A percentile compares a stretch with the other conserved stretches of the same genome.
Conservation (phyloP, 2,888 invertebrate species). For the Tenthredo mesomela region DNA sequence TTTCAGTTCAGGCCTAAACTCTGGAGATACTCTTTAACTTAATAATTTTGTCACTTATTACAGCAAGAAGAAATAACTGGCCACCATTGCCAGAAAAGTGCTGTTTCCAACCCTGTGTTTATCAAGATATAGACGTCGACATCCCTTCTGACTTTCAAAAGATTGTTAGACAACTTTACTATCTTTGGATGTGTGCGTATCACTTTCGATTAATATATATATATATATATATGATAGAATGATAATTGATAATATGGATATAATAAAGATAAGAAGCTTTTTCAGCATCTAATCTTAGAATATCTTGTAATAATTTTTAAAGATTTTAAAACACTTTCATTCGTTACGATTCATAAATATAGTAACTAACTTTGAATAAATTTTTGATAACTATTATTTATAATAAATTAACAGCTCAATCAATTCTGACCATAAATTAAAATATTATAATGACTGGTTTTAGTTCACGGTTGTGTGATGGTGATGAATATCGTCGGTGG, state of each 20-base stretch:
- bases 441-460: conserved; percentile 73
- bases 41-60: conserved; percentile 59
- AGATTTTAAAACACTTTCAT: background rate
- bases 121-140: conserved; percentile 99
- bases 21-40: background rate
- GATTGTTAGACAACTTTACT: conserved; percentile 96
- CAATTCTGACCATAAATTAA: background rate
- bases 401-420: background rate
- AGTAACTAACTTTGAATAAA: too few species aligned
- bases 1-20: background rate
- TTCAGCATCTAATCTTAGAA: background rate
- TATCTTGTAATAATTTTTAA: background rate
- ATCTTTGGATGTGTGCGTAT: conserved; percentile 97
- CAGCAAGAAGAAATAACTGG: conserved; percentile 95
- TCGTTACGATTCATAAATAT: too few species aligned
- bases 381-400: background rate
- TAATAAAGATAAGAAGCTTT: conserved; percentile 7
- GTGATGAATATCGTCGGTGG: conserved; percentile 93
- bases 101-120: conserved; percentile 98
- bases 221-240: background rate
- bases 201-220: conserved; percentile 46
- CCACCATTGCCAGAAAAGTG: conserved; percentile 97
- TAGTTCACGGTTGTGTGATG: conserved; percentile 94
- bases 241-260: conserved; percentile 40
- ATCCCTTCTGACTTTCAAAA: conserved; percentile 99